These are phyloP conservation scores for Drosophila ogumai DNA, from an alignment of 1,140 invertebrate species.

Conservation along the genomic window DNA sequence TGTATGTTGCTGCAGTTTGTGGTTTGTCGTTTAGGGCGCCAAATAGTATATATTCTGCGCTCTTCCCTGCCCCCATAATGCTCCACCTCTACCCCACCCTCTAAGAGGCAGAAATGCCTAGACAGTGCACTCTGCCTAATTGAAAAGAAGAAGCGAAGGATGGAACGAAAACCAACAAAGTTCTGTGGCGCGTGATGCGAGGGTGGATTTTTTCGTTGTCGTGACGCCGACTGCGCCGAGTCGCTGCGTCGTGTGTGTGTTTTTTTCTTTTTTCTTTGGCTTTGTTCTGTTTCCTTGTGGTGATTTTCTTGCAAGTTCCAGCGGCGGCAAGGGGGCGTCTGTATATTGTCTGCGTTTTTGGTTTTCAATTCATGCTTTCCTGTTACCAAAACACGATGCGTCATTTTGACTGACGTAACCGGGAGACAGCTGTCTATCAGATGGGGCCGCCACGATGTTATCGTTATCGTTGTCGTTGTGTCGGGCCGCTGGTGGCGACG, in stretches of 20 bases:
- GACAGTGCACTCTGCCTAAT: slow-evolving; percentile 45
- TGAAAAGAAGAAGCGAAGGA: slow-evolving; percentile 21
- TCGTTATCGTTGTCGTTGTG: slow-evolving; percentile 41
- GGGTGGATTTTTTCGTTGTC: slow-evolving; percentile 53
- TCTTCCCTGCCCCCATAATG: neutral
- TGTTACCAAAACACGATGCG: slow-evolving; percentile 85
- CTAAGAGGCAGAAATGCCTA: slow-evolving; percentile 3
- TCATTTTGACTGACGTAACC: slow-evolving; percentile 85
- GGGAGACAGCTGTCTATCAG: slow-evolving; percentile 85
- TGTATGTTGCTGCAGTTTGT: slow-evolving; percentile 27
- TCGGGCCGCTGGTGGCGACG: slow-evolving; percentile 11
- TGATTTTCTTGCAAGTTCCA: slow-evolving; percentile 72
- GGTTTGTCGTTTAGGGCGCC: slow-evolving; percentile 6
- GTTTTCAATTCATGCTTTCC: slow-evolving; percentile 78
- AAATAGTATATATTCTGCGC: neutral
- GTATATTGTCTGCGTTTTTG: slow-evolving; percentile 36
- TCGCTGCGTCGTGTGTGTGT: slow-evolving; percentile 35
- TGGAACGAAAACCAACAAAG: slow-evolving; percentile 18
- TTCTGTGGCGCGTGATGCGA: slow-evolving; percentile 25
- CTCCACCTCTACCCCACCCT: neutral
- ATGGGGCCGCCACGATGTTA: slow-evolving; percentile 54
- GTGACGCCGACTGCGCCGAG: slow-evolving; percentile 25
- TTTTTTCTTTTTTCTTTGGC: slow-evolving; percentile 26
- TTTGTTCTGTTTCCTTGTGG: slow-evolving; percentile 76
- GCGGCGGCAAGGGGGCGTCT: slow-evolving; percentile 16